Evolutionary conservation across 2,113 vertebrate genomes (phyloP).

Genomic region (Salvelinus sp.): DNA sequence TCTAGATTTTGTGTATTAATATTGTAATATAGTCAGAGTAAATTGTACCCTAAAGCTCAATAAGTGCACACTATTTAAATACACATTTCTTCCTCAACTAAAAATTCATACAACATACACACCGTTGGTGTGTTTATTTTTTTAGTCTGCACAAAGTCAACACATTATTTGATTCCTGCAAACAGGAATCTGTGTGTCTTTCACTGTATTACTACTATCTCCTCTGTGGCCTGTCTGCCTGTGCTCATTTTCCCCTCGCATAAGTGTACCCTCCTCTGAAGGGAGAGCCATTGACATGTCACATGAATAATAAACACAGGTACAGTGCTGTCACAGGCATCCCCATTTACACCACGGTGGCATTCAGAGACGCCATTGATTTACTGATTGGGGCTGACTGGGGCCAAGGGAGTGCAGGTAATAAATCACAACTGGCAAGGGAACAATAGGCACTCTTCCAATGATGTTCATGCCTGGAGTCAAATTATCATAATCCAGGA

Average conservation of each 20-base stretch:
- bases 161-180: too few species aligned
- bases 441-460: constrained; percentile 38
- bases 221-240: constrained; percentile 2
- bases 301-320: constrained; percentile 17
- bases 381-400: background rate
- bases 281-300: constrained; percentile 27
- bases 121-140: too few species aligned
- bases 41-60: background rate
- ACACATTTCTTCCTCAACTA: too few species aligned
- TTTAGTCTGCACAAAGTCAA: too few species aligned
- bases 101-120: too few species aligned
- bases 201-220: background rate
- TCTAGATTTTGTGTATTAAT: background rate
- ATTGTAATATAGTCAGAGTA: background rate
- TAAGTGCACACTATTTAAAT: background rate
- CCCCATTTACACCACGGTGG: background rate
- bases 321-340: background rate
- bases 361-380: background rate
- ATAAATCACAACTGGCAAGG: constrained; percentile 60
- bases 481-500: constrained; percentile 49
- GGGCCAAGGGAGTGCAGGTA: constrained; percentile 32
- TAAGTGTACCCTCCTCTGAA: constrained; percentile 37
- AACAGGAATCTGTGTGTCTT: too few species aligned
- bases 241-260: background rate
- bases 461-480: constrained; percentile 17